phyloP scores from a whole-genome alignment of 2,888 invertebrate species.

The Arge pagana region DNA sequence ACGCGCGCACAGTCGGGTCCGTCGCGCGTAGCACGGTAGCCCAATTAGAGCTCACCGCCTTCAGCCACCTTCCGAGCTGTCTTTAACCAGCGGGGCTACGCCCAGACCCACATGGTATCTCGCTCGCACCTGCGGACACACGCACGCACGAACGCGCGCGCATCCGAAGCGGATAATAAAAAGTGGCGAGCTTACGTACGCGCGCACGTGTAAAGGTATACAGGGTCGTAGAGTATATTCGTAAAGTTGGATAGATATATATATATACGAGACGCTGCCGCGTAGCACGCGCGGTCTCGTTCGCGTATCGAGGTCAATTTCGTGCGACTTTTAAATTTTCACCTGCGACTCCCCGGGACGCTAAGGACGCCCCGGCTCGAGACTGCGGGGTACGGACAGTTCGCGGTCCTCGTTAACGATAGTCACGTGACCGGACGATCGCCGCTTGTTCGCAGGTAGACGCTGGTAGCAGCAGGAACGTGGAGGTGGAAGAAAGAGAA shows the following conservation, averaged over 20 bases:
- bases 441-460: slow-evolving; percentile 27
- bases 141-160: too few species aligned
- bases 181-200: too few species aligned
- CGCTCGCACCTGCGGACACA: slow-evolving; percentile 44
- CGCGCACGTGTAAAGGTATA: too few species aligned
- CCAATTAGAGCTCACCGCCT: slow-evolving; percentile 53
- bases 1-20: slow-evolving; percentile 25
- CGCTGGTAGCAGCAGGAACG: neutral
- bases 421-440: slow-evolving; percentile 7
- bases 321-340: too few species aligned
- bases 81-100: slow-evolving; percentile 53
- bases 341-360: too few species aligned
- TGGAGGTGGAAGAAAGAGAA: slow-evolving; percentile 11
- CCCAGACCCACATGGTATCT: slow-evolving; percentile 45
- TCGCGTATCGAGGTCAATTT: too few species aligned
- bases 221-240: too few species aligned
- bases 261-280: too few species aligned
- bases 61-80: slow-evolving; percentile 35
- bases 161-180: too few species aligned
- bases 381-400: neutral
- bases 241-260: too few species aligned
- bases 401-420: neutral
- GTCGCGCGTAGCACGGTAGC: slow-evolving; percentile 50
- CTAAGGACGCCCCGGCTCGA: too few species aligned
- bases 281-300: too few species aligned